Conservation (phyloP, 2,797 vertebrate genomes). For the Poeciliopsis gracilis region DNA sequence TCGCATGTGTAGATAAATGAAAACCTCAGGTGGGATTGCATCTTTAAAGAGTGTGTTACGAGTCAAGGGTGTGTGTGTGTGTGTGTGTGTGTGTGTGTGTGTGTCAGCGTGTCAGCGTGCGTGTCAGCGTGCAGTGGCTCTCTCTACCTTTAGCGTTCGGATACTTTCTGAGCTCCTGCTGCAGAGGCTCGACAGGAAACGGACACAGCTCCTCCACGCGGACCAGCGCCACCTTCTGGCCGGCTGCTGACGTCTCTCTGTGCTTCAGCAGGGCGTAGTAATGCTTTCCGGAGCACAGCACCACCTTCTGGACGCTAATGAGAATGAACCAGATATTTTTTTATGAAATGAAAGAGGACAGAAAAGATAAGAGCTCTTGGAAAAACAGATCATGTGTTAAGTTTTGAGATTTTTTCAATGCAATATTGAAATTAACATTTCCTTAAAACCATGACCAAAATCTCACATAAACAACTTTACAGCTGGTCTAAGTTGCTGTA, state of each 20-base stretch:
- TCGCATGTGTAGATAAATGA: not conserved
- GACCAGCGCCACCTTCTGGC: slow-evolving; percentile 85
- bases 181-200: slow-evolving; percentile 91
- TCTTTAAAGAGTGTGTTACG: not conserved
- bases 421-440: not conserved
- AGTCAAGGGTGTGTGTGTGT: not conserved
- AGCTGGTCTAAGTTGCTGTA: not conserved
- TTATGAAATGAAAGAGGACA: not conserved
- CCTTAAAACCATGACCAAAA: not conserved
- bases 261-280: slow-evolving; percentile 95
- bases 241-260: slow-evolving; percentile 82
- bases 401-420: not conserved
- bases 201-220: slow-evolving; percentile 96
- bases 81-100: too few relatives aligned
- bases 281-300: slow-evolving; percentile 96
- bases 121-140: not conserved
- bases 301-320: slow-evolving; percentile 87
- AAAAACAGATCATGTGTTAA: not conserved
- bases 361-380: not conserved
- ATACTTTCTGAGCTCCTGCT: slow-evolving; percentile 89
- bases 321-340: not conserved
- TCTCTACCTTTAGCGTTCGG: slow-evolving; percentile 86
- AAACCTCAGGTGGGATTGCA: not conserved
- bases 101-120: too few relatives aligned
- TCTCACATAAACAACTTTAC: not conserved